Percentiles rank a stretch among this genome's conserved stretches.
Conservation (phyloP, 2,113 vertebrate species). For the Sylvia atricapilla region DNA sequence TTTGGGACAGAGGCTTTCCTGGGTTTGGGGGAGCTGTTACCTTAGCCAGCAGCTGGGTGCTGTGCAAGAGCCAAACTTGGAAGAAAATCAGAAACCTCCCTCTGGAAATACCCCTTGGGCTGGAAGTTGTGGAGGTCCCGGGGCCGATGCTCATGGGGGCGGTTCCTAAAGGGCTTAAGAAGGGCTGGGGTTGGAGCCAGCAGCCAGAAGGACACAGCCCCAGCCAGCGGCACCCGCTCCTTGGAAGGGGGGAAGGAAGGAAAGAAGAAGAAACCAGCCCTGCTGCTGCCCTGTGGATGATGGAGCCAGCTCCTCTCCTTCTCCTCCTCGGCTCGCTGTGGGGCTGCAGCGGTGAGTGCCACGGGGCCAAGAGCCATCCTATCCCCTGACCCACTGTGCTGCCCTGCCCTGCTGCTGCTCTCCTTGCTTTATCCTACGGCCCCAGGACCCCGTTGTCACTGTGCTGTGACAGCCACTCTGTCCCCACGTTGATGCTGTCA, state of each 20-base stretch:
- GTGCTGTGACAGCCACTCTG: not conserved
- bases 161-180: slow-evolving; percentile 37
- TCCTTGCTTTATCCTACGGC: accelerated
- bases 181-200: not conserved
- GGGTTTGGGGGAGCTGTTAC: accelerated
- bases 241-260: not conserved
- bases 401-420: not conserved
- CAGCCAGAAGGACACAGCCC: not conserved
- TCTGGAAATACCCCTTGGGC: slow-evolving; percentile 24
- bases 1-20: accelerated
- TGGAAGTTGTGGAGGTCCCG: not conserved
- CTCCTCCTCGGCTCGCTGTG: not conserved
- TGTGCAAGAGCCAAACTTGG: not conserved
- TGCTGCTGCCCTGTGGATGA: not conserved
- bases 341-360: slow-evolving; percentile 33
- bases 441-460: not conserved
- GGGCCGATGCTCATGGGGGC: not conserved
- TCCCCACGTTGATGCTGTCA: not conserved
- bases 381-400: accelerated
- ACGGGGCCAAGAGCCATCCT: accelerated
- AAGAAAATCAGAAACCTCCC: not conserved
- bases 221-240: accelerated
- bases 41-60: accelerated
- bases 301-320: not conserved
- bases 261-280: not conserved